Evolutionary conservation across 2,888 invertebrate species (phyloP), one percentile per base, ranked within the genome.

Genomic region (Volucella zonaria): DNA sequence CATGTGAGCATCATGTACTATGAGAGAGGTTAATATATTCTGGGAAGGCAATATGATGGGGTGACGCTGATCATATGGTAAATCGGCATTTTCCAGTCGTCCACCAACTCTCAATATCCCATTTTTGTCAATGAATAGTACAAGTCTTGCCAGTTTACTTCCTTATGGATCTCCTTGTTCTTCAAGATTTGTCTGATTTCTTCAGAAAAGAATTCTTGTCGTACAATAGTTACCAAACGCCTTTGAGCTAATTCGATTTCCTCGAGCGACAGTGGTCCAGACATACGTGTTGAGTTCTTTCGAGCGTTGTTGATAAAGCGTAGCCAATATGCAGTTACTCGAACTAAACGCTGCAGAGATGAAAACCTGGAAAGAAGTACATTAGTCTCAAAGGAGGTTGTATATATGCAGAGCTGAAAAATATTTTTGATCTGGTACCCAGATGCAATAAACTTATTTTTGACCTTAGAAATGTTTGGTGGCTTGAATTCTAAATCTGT

Each of bases 381-480:
- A 11, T 38, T 58, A 1, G 38, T 2, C 6, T 58, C 18, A 14
- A 52, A 43, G 40, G 49, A 6, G 18, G 59, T 18, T 12, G 61
- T 40, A 42, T 58, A 49, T 3, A 61, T 14, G 59, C 71, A 59
- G 23, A 51, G 51, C 51, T 59, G 11, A 58, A 70, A 59, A 40
- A 70, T 38, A 2, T 47, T 23, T 40, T 12, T 38, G 11, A 58
- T 40, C 51, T 59, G 61, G 59, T 59, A 61, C 51, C 59, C 59
- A 61, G 59, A 71, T 68, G 47, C 31, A 12, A 68, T 61, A 4
- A 71, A 51, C 10, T 58, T 45, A n/a, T 42, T 70, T 38, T 58
- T 47, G 4, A 45, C 15, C 58, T 14, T 58, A 49, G 40, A 8
- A 38, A 11, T 11, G 18, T 40, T 40, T 59, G 59, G 18, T 0